A percentile compares a stretch with the other conserved stretches of the same genome.
Conservation (phyloP, 2,888 invertebrate genomes). For the Netelia virgata region DNA sequence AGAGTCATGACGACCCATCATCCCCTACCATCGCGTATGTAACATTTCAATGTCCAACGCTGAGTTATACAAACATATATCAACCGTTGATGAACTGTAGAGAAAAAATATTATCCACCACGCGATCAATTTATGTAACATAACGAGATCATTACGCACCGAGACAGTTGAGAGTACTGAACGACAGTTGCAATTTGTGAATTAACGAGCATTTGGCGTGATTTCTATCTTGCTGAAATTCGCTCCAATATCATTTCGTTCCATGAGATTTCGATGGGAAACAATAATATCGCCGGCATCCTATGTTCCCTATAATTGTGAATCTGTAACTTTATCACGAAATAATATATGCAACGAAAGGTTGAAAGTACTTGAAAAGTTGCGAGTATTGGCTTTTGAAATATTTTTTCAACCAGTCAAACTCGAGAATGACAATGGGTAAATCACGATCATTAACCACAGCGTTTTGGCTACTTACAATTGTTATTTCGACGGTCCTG, state of each 20-base stretch:
- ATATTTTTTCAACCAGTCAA: conserved; percentile 57
- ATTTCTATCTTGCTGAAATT: not conserved
- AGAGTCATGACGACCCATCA: not conserved
- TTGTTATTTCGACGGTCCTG: conserved; percentile 2
- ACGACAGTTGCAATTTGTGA: not conserved
- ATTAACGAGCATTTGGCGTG: not conserved
- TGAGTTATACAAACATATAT: conserved; percentile 19
- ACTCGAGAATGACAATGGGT: conserved; percentile 48
- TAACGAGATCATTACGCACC: conserved; percentile 11
- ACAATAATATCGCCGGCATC: not conserved
- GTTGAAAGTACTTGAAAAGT: conserved; percentile 33
- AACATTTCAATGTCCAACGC: conserved; percentile 23
- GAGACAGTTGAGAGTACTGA: not conserved
- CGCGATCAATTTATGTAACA: conserved; percentile 29
- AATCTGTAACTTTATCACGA: conserved; percentile 16
- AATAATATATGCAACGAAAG: not conserved
- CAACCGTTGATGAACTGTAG: conserved; percentile 4
- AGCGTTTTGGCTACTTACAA: conserved; percentile 38
- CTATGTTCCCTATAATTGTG: not conserved
- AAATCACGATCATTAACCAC: conserved; percentile 59
- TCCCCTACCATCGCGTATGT: not conserved
- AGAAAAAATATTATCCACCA: conserved; percentile 15
- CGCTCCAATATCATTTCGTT: not conserved
- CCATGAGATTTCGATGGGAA: not conserved
- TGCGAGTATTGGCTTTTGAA: conserved; percentile 58